Evolutionary conservation across 2,113 vertebrate genomes (phyloP).

Genomic region (Gallinago undulata): DNA sequence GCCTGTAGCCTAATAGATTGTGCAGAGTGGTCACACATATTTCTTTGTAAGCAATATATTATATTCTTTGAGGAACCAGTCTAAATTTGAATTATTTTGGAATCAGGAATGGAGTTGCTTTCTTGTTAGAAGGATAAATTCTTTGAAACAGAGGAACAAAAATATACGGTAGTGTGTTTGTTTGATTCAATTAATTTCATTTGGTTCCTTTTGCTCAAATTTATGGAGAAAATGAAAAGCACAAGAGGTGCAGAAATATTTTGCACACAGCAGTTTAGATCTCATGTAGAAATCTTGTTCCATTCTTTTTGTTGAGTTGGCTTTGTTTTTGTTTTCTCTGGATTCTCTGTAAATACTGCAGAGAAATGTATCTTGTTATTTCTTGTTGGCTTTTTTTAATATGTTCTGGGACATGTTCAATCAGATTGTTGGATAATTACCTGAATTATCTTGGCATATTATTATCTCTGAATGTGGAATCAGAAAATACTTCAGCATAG

Average conservation of each 20-base stretch:
- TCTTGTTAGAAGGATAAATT: neutral
- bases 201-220: neutral
- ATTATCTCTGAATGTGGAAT: neutral
- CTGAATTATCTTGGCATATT: neutral
- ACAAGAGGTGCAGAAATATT: neutral
- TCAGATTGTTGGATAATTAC: constrained; percentile 15
- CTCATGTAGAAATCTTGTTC: neutral
- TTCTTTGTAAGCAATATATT: neutral
- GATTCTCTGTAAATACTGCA: neutral
- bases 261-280: neutral
- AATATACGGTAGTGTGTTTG: neutral
- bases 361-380: neutral
- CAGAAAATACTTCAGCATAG: neutral
- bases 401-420: neutral
- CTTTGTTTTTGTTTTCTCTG: neutral
- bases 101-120: neutral
- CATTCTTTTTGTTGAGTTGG: neutral
- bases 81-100: neutral
- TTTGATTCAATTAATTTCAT: neutral
- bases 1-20: neutral
- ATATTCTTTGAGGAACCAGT: neutral
- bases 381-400: neutral
- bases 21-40: neutral
- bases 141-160: neutral
- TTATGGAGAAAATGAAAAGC: neutral